Evolutionary conservation across 2,113 vertebrate genomes (phyloP).

Genomic region (Varanus komodoensis): DNA sequence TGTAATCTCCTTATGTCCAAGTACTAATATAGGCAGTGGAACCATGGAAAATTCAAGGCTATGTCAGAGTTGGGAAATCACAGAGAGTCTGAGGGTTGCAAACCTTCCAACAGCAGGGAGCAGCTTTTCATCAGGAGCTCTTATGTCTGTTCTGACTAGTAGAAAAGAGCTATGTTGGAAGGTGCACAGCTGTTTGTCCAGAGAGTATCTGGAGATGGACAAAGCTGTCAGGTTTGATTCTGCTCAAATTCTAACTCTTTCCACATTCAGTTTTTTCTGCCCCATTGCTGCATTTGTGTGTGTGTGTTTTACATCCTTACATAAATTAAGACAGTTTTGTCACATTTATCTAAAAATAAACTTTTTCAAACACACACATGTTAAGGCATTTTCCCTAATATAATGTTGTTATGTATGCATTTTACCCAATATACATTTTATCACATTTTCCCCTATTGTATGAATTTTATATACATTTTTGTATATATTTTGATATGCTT

Average conservation of each 20-base stretch:
- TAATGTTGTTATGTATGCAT: too few relatives aligned
- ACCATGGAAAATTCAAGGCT: background rate
- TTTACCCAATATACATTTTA: too few relatives aligned
- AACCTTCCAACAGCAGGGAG: background rate
- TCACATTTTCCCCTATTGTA: too few relatives aligned
- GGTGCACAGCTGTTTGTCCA: background rate
- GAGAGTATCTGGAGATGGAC: background rate
- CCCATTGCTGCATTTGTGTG: too few relatives aligned
- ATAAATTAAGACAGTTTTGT: too few relatives aligned
- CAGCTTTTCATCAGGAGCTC: background rate
- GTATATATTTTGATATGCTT: too few relatives aligned
- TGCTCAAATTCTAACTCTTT: background rate
- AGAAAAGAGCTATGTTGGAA: background rate
- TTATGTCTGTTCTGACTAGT: background rate
- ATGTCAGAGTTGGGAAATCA: background rate
- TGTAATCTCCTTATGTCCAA: background rate
- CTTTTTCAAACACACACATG: too few relatives aligned
- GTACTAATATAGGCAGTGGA: background rate
- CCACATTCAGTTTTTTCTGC: background rate
- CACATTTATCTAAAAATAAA: too few relatives aligned
- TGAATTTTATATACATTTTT: too few relatives aligned
- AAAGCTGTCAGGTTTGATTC: background rate
- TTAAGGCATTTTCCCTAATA: too few relatives aligned
- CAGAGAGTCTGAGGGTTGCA: too few relatives aligned
- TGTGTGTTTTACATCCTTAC: too few relatives aligned